Evolutionary conservation across 1,140 invertebrate species (phyloP).

Genomic region (Heliconius congener): DNA sequence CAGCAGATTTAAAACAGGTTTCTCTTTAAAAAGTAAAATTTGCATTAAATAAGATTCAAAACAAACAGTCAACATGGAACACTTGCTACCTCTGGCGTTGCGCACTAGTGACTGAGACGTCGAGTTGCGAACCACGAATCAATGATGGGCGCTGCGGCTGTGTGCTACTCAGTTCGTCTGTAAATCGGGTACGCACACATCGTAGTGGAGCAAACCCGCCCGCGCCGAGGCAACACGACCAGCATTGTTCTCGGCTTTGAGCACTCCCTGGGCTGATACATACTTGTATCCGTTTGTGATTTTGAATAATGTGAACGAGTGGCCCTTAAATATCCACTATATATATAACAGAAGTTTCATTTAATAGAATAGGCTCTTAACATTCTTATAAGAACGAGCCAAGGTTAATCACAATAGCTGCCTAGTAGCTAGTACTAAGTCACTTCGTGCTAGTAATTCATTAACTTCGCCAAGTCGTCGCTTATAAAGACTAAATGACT

Average conservation of each 20-base stretch:
- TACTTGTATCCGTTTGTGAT: constrained; percentile 28
- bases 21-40: constrained; percentile 52
- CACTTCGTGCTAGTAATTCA: neutral
- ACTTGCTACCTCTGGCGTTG: constrained; percentile 72
- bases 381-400: neutral
- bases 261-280: constrained; percentile 32
- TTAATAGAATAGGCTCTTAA: neutral
- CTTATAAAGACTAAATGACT: neutral
- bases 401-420: neutral
- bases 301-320: constrained; percentile 35
- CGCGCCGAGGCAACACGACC: constrained; percentile 47
- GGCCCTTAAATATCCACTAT: neutral
- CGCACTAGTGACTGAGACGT: constrained; percentile 75
- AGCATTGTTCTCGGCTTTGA: constrained; percentile 48
- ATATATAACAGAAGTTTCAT: neutral
- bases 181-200: constrained; percentile 52
- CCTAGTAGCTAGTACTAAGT: neutral
- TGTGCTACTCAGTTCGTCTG: constrained; percentile 47
- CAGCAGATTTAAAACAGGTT: constrained; percentile 60
- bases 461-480: neutral
- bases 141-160: constrained; percentile 63
- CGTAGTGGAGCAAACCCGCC: constrained; percentile 37
- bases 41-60: constrained; percentile 67
- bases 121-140: constrained; percentile 70
- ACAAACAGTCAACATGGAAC: constrained; percentile 56